Evolutionary conservation across 1,140 invertebrate species (phyloP).

Genomic region (Gonioctena quinquepunctata): DNA sequence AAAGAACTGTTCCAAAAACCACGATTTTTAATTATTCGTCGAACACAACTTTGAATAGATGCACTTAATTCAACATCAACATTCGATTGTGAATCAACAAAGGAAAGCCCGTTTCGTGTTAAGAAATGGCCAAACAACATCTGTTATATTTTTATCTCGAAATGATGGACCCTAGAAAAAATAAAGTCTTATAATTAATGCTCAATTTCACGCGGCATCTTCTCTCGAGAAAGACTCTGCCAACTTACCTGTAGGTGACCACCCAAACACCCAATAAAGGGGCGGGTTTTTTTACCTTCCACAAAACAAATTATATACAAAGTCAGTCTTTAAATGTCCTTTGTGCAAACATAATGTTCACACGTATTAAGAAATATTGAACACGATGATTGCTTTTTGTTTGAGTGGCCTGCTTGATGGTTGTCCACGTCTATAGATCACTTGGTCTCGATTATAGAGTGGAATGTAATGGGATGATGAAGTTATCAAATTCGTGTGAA

Average conservation of each 20-base stretch:
- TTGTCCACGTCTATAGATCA: neutral
- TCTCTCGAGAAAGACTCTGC: constrained; percentile 6
- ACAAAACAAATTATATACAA: constrained; percentile 23
- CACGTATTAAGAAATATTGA: constrained; percentile 22
- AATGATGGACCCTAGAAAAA: constrained; percentile 20
- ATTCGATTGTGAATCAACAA: neutral
- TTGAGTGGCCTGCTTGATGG: neutral
- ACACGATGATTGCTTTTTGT: neutral
- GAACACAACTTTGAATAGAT: neutral
- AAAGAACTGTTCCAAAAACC: no score
- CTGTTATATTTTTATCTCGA: constrained; percentile 22
- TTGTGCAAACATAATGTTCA: constrained; percentile 27
- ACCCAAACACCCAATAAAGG: constrained; percentile 36
- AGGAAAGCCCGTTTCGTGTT: neutral
- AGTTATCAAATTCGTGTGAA: no score
- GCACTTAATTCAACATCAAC: neutral
- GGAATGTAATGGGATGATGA: neutral
- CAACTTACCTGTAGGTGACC: constrained; percentile 19
- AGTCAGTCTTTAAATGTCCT: constrained; percentile 18
- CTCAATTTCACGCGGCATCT: constrained; percentile 32
- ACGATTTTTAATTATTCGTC: neutral
- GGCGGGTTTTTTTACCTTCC: constrained; percentile 13
- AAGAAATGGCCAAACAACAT: constrained; percentile 23
- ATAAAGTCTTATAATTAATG: constrained; percentile 34
- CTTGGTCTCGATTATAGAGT: neutral